Base-by-base conservation (phyloP, 2,888 invertebrate species). In the Athripsodes cinereus region DNA sequence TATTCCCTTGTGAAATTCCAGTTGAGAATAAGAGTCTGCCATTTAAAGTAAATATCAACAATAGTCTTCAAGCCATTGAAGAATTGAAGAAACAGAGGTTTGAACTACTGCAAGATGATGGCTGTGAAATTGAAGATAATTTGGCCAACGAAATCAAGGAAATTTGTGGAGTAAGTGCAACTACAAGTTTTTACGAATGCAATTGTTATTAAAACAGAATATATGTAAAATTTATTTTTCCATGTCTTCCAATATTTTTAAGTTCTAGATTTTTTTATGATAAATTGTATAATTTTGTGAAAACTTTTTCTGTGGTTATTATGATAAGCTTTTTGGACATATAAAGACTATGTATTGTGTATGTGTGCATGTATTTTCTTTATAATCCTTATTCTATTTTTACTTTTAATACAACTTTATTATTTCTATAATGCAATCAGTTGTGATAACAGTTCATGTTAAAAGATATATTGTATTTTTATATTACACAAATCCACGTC, bases 121-220 rank as follows among this genome's bases (percentile, higher is more conserved):
- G 19, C 53, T 69, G 72, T 60, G 82, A 80, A 68, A 73, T 79
- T 68, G 78, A 72, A 66, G 82, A 83, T 60, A 83, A 83, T 69
- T 70, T 82, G 70, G 76, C 78, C 57, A 82, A 82, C 66, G 82
- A 82, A 71, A 74, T 80, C 53, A 74, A 76, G 55, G 81, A 81
- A 68, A 76, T 79, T 72, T 75, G 57, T 21, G 40, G n/a, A 21
- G 47, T 22, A 18, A 48, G 47, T 48, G 48, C 34, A 16, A 35
- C 10, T n/a, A 34, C 11, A 35, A 22, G 20, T 18, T 52, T n/a
- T 21, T 35, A 46, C 19, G n/a, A n/a, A 5, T 56, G 52, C 40
- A 31, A 35, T 19, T 55, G 53, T 35, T 56, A 44, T 22, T 57
- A 57, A 34, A n/a, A 31, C 19, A 44, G 3, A 11, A 26, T 22